Base-by-base conservation (phyloP, 2,797 vertebrate species). In the Zenarchopterus dispar region DNA sequence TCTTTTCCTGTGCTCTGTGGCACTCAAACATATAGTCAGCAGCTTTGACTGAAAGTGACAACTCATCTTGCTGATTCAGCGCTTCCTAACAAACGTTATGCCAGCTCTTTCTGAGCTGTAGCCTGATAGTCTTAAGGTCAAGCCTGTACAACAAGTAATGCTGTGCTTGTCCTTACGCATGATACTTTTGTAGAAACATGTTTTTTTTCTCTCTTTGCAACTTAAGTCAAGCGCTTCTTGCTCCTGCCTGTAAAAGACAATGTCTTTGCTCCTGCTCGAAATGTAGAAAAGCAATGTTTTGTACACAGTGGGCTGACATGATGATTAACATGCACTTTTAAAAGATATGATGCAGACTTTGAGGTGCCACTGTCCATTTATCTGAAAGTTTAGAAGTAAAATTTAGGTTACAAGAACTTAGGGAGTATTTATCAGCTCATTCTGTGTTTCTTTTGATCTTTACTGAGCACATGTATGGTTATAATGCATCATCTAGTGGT, bases 71-170 rank as follows among this genome's bases (percentile, higher is more conserved):
- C 84, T 88, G 84, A 90, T 69, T 84, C 70, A 66, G 74, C 45
- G 26, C 23, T 78, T 82, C 72, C 18, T 28, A 53, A 57, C 53
- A 62, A 62, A 69, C 8, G 21, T 72, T 73, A 62, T 70, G 57
- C 46, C 21, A 8, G 19, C 62, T 73, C 33, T 82, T 73, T 67
- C 73, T 75, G 61, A 65, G 90, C 59, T 89, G 91, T 19, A 90
- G 89, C 63, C 91, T 1, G 95, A 96, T 82, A 94, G 91, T 21
- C 90, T 90, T 6, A 89, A 93, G 57, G 91, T 94, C 82, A 89
- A 95, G 54, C 92, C 95, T 87, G 81, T 93, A 31, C 76, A 81
- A 28, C 71, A 41, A 28, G 22, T 89, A 1, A 0, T 91, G 41
- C 15, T 93, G 68, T 43, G 89, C 83, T 94, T 91, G 73, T 44